phyloP scores from a whole-genome alignment of 1,140 invertebrate species.

The Orius insidiosus region DNA sequence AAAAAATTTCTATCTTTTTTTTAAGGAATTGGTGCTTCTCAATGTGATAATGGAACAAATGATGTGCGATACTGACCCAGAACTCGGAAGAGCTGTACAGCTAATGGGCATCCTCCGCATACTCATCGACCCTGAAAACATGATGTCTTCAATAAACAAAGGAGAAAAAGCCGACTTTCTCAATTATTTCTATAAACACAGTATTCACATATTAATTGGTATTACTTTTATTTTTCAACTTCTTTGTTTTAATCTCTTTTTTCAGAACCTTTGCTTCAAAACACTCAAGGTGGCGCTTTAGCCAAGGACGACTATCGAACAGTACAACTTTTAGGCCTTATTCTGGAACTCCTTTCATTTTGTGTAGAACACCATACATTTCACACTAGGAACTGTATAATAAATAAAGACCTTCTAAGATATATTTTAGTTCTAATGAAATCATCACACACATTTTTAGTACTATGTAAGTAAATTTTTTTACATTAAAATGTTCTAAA shows the following conservation, averaged over 20 bases:
- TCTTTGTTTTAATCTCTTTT: conserved; percentile 5
- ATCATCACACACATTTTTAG: conserved; percentile 94
- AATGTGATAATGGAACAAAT: conserved; percentile 98
- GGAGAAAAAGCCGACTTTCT: conserved; percentile 96
- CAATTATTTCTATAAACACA: conserved; percentile 97
- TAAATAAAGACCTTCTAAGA: conserved; percentile 89
- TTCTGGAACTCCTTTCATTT: conserved; percentile 92
- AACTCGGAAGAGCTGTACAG: conserved; percentile 91
- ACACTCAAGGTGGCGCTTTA: conserved; percentile 73
- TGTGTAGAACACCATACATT: conserved; percentile 99
- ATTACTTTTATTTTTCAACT: conserved; percentile 23
- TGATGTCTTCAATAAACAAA: conserved; percentile 85
- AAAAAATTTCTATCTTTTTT: too few relatives aligned
- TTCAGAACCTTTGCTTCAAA: conserved; percentile 69
- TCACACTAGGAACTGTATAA: conserved; percentile 95
- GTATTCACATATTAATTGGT: conserved; percentile 87
- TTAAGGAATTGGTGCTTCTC: conserved; percentile 79
- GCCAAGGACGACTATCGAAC: conserved; percentile 88
- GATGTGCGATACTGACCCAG: conserved; percentile 65
- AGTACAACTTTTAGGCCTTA: conserved; percentile 83
- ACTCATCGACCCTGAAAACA: conserved; percentile 95
- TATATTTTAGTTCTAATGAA: conserved; percentile 92
- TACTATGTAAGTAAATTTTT: conserved; percentile 50
- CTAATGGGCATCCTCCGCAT: conserved; percentile 84
- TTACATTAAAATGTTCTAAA: too few relatives aligned